Evolutionary conservation across 53 echinoderm and acorn worm species (phyloP), one percentile per base, ranked within the genome.

Genomic region (Temnopleurus reevesii): DNA sequence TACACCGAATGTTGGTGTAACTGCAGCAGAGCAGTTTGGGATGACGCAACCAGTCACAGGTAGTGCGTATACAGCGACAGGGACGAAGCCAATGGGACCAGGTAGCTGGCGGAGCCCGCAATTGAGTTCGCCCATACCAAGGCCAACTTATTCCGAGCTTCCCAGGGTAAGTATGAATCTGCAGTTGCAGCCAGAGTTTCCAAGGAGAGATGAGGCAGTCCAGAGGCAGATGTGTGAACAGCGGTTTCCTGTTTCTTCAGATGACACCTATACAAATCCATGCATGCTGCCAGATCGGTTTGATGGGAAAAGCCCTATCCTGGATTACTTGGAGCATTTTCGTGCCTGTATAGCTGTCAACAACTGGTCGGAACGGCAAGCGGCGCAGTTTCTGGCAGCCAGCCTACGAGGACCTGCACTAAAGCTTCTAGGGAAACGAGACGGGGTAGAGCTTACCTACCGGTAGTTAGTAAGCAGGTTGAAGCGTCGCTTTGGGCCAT

Each of bases 281-380:
- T 5, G 19, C 53, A 53, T 53, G 53, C 53, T 53, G 53, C 90
- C 90, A 2, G 90, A 90, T 43, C 44, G 84, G 19, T 90, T 83
- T 23, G 81, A 83, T 49, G 90, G 91, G n/a, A 90, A 84, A 38
- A 84, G 43, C 17, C 91, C 76, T 8, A 84, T 86, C 86, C 51
- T 45, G 26, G 91, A 91, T 53, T 91, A 91, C 27, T 21, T 44
- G 0, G 30, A 29, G 33, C 91, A 91, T 76, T 91, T 91, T 76
- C 77, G 86, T 8, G 85, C 91, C 8, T 91, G 91, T 86, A 33
- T 41, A 24, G 21, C 41, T n/a, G 91, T 57, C 36, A 91, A 91
- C 24, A 57, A 21, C 23, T 91, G 91, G 91, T 41, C n/a, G 21
- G 86, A 91, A 0, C n/a, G 15, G 0, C 86, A 91, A 45, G 91